A percentile compares a stretch with the other conserved stretches of the same genome.
These are phyloP conservation scores for Laticauda laticaudata DNA, from an alignment of 2,113 vertebrate species.

Conservation along the genomic window DNA sequence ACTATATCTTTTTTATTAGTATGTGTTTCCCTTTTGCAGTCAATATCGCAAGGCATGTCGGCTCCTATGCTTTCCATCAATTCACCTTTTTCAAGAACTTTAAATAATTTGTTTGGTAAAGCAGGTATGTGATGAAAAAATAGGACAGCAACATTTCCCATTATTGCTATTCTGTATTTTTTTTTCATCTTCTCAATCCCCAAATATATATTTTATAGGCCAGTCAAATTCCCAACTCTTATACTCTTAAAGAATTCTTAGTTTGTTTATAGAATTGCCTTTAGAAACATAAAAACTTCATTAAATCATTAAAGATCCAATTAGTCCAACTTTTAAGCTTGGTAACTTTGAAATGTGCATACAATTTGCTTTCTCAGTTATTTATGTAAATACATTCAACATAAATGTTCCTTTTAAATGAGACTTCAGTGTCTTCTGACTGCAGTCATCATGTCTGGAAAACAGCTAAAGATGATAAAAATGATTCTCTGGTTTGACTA, in stretches of 20 bases:
- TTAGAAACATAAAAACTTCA: background rate
- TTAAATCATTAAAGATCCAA: background rate
- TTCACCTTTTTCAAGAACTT: slow-evolving; percentile 71
- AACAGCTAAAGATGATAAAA: background rate
- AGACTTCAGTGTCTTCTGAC: background rate
- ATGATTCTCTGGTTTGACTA: background rate
- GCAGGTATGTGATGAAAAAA: slow-evolving; percentile 64
- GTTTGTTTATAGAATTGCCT: background rate
- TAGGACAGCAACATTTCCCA: background rate
- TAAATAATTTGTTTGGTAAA: slow-evolving; percentile 77
- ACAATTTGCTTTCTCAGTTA: background rate
- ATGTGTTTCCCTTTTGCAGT: slow-evolving; percentile 58
- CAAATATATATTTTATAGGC: background rate
- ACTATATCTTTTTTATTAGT: background rate
- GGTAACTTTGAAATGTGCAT: background rate
- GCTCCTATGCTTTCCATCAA: slow-evolving; percentile 75
- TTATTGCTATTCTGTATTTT: background rate
- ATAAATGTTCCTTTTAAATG: background rate
- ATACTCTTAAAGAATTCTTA: background rate
- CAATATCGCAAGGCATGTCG: slow-evolving; percentile 66
- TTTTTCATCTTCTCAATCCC: background rate
- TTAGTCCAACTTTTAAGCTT: background rate
- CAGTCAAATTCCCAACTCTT: background rate
- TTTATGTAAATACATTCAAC: background rate
- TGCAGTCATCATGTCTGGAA: background rate